Base-by-base conservation (phyloP, 2,888 invertebrate species). In the Ormyrus labotus region DNA sequence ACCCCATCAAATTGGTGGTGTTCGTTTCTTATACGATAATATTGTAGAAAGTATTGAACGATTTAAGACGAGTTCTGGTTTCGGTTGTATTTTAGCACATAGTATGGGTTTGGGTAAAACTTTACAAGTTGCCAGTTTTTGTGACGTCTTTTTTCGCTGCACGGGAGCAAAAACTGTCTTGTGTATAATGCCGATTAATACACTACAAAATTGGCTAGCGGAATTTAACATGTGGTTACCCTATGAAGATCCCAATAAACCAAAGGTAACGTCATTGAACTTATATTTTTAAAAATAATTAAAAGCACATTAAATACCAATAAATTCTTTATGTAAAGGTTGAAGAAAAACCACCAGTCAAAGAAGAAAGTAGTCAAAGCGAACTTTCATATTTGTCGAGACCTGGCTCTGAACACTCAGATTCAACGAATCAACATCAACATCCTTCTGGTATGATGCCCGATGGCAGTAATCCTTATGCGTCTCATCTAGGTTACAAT, bases 71-170 rank as follows among this genome's bases (percentile, higher is more conserved):
- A 91, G 92, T 80, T 91, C 92, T 67, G 99, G 99, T 10, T 98
- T 99, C 91, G 99, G 99, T 11, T 99, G 99, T 90, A 99, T 99
- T 86, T 92, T 99, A 73, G 99, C 99, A 0, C 99, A 99, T 92
- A 98, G 98, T 64, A 99, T 99, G 99, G 99, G 99, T 1, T 93
- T 99, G 50, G 99, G 99, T n/a, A 99, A 99, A 92, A 99, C 99
- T 0, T 92, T 99, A 79, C 97, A 96, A 92, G 96, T 99, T 78
- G 96, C 99, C 77, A 96, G 97, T 84, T 99, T 99, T 92, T 96
- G 96, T 89, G 99, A 99, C 92, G 96, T 99, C 86, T 98, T 99
- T 91, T 93, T 99, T 85, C 93, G 98, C 72, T 96, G 97, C 90
- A 98, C 98, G 0, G 93, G 93, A 47, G 96, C 97, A 6, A 96